Evolutionary conservation across 2,888 invertebrate species (phyloP), one percentile per base, ranked within the genome.

Genomic region (Ptilodon capucinus): DNA sequence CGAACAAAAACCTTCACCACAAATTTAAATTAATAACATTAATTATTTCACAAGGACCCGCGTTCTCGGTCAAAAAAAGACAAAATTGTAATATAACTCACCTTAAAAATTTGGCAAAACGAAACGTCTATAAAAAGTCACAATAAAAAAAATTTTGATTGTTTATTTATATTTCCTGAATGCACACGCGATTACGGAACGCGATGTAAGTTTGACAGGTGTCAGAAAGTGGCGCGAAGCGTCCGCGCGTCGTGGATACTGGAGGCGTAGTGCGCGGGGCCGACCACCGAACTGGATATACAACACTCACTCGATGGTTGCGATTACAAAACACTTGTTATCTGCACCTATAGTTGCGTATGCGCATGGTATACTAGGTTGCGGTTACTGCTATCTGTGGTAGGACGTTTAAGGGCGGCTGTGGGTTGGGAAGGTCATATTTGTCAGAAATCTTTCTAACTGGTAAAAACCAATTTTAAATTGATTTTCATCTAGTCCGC

Each of bases 151-250:
- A 17, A 11, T 34, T 8, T 14, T 21, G 21, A n/a, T 38, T 47
- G 23, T 11, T 38, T 7, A 21, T 42, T 46, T 40, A n/a, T 34
- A 19, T 18, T 23, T 18, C 17, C 25, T 25, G 21, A 51, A 52
- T 54, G 30, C 82, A 83, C 79, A 69, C 76, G 76, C 82, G 79
- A n/a, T 28, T 42, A 32, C 36, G 40, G 42, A 34, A 40, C 36
- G 32, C 54, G 54, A 57, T 65, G 56, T 53, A 44, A 57, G 60
- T 49, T 40, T 67, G 68, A 61, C 61, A 70, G 61, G 49, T 72
- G 71, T 74, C 71, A 72, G 63, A 67, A 51, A 52, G 14, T 54
- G 57, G 64, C 74, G 76, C 71, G 68, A 68, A 57, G 60, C 82
- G 84, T 81, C 66, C 47, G 68, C 54, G 49, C 57, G 18, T 45